These are phyloP conservation scores for Haliclystus octoradiatus DNA, from an alignment of 30 jellyfish, hydroid and myxozoan species.

Conservation along the genomic window DNA sequence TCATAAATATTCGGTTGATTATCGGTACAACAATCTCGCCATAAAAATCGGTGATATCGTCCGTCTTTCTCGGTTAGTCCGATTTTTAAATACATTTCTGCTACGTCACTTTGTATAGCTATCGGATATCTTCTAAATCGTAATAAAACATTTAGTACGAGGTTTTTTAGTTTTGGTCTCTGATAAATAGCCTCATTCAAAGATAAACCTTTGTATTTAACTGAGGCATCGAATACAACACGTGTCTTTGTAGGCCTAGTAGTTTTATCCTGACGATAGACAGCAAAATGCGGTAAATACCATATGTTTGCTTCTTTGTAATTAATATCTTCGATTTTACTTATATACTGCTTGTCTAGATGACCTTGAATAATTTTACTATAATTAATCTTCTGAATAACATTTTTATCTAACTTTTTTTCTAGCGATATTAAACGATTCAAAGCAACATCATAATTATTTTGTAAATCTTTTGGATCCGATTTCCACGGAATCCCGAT, in stretches of 20 bases:
- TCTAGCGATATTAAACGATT: neutral
- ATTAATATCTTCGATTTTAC: neutral
- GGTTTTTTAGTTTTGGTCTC: conserved; percentile 10
- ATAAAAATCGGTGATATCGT: too few species aligned
- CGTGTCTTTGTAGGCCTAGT: conserved; percentile 24
- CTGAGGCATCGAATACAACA: conserved; percentile 26
- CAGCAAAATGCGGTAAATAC: conserved; percentile 31
- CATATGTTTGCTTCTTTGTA: conserved; percentile 8
- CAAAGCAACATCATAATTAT: neutral
- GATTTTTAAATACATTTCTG: neutral
- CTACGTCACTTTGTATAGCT: conserved; percentile 10
- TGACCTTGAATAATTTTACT: neutral
- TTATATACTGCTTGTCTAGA: conserved; percentile 5
- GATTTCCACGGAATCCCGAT: conserved; percentile 22
- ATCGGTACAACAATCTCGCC: too few species aligned
- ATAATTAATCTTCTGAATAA: neutral
- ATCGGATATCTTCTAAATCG: conserved; percentile 5
- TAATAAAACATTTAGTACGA: conserved; percentile 6
- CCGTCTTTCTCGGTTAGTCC: neutral
- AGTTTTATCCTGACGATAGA: neutral
- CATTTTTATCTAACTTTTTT: neutral
- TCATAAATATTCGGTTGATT: too few species aligned
- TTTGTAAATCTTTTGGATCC: conserved; percentile 1
- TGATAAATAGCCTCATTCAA: conserved; percentile 8
- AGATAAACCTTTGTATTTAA: conserved; percentile 12